These are phyloP conservation scores for Venustaconcha ellipsiformis DNA, from an alignment of 1,140 invertebrate genomes.

Conservation along the genomic window DNA sequence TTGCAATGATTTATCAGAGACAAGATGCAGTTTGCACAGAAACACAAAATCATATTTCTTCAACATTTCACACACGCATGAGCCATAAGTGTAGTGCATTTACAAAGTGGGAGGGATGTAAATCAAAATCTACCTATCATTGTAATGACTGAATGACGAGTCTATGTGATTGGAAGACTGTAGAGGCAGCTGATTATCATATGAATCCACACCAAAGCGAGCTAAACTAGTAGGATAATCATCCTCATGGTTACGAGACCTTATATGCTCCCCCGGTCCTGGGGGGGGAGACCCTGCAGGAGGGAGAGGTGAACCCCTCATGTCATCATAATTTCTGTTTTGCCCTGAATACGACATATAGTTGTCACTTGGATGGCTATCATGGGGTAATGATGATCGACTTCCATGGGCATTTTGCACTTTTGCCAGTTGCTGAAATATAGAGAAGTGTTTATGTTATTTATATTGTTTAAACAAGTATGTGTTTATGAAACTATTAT, in stretches of 20 bases:
- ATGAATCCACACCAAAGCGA: constrained; percentile 24
- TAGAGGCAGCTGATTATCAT: constrained; percentile 23
- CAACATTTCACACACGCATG: too few relatives aligned
- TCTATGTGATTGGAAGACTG: neutral
- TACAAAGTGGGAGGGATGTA: constrained; percentile 18
- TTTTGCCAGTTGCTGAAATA: too few relatives aligned
- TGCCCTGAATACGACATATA: constrained; percentile 41
- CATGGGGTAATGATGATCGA: constrained; percentile 24
- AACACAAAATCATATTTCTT: too few relatives aligned
- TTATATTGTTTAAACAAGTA: too few relatives aligned
- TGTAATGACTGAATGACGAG: constrained; percentile 12
- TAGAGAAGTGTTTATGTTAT: too few relatives aligned
- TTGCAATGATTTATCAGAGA: too few relatives aligned
- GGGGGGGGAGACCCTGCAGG: constrained; percentile 28
- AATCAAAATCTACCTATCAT: constrained; percentile 36
- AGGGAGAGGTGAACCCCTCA: constrained; percentile 30
- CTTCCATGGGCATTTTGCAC: constrained; percentile 7
- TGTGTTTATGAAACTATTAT: too few relatives aligned
- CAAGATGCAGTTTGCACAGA: too few relatives aligned
- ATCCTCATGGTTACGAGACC: constrained; percentile 40
- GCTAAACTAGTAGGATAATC: constrained; percentile 29
- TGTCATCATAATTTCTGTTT: constrained; percentile 29
- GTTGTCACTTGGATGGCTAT: constrained; percentile 41
- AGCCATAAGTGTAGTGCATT: neutral
- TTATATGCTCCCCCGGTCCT: constrained; percentile 35